Conservation (phyloP, 2,888 invertebrate genomes). For the Auanema freiburgensis region DNA sequence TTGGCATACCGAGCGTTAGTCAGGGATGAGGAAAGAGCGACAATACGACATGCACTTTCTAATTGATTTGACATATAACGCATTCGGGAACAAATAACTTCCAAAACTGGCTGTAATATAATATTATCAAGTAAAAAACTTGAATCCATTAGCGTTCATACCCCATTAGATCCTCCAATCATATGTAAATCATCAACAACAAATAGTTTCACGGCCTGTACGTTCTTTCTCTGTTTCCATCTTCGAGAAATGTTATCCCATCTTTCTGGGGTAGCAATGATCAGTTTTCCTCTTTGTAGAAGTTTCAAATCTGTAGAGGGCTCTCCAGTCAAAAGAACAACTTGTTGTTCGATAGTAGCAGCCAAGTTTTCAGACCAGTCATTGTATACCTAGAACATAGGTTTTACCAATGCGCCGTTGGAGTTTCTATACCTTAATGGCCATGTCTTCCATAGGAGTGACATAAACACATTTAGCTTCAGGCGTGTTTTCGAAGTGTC, state of each 20-base stretch:
- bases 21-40: constrained; percentile 88
- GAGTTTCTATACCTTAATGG: constrained; percentile 70
- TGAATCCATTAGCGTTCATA: constrained; percentile 42
- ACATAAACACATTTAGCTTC: constrained; percentile 84
- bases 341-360: constrained; percentile 74
- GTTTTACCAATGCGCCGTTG: not conserved
- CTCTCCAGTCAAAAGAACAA: constrained; percentile 90
- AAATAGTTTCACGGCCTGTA: constrained; percentile 92
- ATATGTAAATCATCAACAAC: constrained; percentile 92
- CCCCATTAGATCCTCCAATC: constrained; percentile 69
- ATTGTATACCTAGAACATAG: constrained; percentile 70
- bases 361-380: constrained; percentile 86
- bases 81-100: constrained; percentile 87
- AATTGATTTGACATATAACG: constrained; percentile 92
- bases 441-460: constrained; percentile 85
- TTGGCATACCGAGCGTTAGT: constrained; percentile 78
- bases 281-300: constrained; percentile 79
- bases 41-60: constrained; percentile 70
- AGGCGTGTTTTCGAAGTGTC: constrained; percentile 75
- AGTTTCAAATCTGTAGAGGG: constrained; percentile 92
- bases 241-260: constrained; percentile 97
- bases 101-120: constrained; percentile 77
- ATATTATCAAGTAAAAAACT: not conserved
- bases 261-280: constrained; percentile 77
- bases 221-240: constrained; percentile 98